A percentile compares a stretch with the other conserved stretches of the same genome.
These are phyloP conservation scores for Stenotaenia linearis DNA, from an alignment of 2,888 invertebrate species.

Conservation along the genomic window DNA sequence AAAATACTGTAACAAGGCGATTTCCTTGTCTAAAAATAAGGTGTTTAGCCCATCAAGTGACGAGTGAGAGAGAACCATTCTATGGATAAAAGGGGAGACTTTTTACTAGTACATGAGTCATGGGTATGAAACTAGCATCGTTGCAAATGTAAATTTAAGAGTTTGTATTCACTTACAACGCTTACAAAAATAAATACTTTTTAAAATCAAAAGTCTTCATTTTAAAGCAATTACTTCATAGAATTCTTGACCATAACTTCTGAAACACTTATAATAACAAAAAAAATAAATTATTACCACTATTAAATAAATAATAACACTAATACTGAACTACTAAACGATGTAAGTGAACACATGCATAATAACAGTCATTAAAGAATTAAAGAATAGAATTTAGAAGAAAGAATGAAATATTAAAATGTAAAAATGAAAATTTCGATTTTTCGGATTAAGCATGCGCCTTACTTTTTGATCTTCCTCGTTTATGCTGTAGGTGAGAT, in stretches of 20 bases:
- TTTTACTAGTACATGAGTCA: background rate
- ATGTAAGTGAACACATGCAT: background rate
- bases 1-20: background rate
- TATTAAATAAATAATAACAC: no score
- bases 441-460: constrained; percentile 45
- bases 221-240: no score
- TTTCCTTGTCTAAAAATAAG: constrained; percentile 11
- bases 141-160: no score
- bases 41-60: background rate
- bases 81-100: background rate
- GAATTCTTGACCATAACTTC: no score
- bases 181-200: background rate
- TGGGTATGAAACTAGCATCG: background rate
- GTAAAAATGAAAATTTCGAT: background rate
- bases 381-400: background rate
- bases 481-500: constrained; percentile 91
- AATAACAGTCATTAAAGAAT: background rate
- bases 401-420: background rate
- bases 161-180: background rate
- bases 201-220: no score
- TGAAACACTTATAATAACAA: no score
- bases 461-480: constrained; percentile 96
- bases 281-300: background rate
- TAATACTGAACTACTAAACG: no score
- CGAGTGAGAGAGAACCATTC: constrained; percentile 14